These are phyloP conservation scores for Periphyllus acericola DNA, from an alignment of 2,888 invertebrate species.

Conservation along the genomic window DNA sequence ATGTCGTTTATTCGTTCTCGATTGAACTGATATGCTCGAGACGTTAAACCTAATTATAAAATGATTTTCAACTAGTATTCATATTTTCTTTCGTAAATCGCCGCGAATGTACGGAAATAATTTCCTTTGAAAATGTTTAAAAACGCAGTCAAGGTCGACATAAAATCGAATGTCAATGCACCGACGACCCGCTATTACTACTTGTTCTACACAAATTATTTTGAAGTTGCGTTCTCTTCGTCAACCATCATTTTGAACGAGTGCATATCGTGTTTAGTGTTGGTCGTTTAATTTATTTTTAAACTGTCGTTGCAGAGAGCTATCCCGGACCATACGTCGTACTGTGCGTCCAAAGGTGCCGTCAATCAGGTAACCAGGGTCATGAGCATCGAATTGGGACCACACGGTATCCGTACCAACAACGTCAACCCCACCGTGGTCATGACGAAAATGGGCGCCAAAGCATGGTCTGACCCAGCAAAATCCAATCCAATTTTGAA, in stretches of 20 bases:
- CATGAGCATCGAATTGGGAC: conserved; percentile 88
- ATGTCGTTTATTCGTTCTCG: too few species aligned
- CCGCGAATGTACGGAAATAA: too few species aligned
- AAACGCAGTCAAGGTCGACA: too few species aligned
- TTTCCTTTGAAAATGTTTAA: too few species aligned
- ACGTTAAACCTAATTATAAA: too few species aligned
- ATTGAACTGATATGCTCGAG: too few species aligned
- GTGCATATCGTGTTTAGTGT: background rate
- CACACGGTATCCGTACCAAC: conserved; percentile 85
- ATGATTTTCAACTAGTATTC: too few species aligned
- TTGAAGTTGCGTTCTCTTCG: background rate
- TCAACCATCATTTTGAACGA: background rate
- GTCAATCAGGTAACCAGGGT: conserved; percentile 84
- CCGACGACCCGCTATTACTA: background rate
- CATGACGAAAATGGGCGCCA: conserved; percentile 86
- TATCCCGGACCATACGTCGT: conserved; percentile 80
- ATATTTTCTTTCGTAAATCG: too few species aligned
- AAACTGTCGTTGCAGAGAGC: conserved; percentile 71
- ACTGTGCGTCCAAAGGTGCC: conserved; percentile 89
- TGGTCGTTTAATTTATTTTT: background rate
- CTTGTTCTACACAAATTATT: background rate
- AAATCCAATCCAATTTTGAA: conserved; percentile 78
- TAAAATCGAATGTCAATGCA: background rate
- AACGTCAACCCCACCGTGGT: conserved; percentile 94
- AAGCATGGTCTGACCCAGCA: conserved; percentile 83